These are phyloP conservation scores for Glaucidium brasilianum DNA, from an alignment of 2,113 vertebrate species.

Conservation along the genomic window DNA sequence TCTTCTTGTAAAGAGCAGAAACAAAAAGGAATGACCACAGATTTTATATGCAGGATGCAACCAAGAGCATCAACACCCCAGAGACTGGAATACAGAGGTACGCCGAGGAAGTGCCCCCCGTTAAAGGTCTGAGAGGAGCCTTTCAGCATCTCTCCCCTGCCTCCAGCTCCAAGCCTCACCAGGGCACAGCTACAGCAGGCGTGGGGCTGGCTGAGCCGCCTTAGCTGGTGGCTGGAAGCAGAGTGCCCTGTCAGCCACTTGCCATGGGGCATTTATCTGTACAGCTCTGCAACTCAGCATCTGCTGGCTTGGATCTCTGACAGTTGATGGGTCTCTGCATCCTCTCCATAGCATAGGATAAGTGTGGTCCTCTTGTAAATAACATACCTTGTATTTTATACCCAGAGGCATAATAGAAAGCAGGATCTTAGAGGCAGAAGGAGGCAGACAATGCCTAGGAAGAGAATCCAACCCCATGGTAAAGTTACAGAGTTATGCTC, in stretches of 20 bases:
- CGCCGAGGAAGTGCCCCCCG: fast-evolving
- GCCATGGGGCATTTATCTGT: neutral
- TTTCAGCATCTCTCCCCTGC: neutral
- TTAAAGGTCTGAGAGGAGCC: neutral
- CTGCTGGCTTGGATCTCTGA: neutral
- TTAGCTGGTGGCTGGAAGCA: neutral
- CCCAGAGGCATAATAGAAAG: neutral
- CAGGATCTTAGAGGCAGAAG: neutral
- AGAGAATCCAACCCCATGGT: neutral
- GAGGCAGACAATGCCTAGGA: neutral
- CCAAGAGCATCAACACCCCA: neutral
- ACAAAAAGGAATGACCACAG: neutral
- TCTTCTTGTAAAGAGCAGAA: neutral
- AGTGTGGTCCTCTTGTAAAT: neutral
- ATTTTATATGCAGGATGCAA: neutral
- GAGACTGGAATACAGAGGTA: neutral
- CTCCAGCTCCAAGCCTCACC: neutral
- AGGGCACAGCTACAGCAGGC: neutral
- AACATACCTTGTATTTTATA: neutral
- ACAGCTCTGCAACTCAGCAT: neutral
- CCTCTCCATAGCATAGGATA: neutral
- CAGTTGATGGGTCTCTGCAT: neutral
- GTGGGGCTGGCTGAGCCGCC: neutral
- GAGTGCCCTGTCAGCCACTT: no score
- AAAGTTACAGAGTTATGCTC: neutral